Evolutionary conservation across 2,797 vertebrate genomes (phyloP).

Genomic region (Coendou prehensilis): DNA sequence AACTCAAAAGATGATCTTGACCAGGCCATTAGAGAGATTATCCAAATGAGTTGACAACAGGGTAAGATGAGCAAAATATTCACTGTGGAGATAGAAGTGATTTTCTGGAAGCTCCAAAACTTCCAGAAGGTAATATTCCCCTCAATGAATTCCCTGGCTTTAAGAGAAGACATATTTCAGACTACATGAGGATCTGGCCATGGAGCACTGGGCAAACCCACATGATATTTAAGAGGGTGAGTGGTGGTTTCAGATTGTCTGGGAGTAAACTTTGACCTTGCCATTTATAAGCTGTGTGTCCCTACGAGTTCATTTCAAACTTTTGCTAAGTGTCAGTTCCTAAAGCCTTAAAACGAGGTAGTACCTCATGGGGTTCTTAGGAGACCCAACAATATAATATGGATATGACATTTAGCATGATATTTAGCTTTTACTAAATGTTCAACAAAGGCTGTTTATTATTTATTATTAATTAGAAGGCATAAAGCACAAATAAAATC

Average conservation of each 20-base stretch:
- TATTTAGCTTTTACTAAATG: constrained; percentile 49
- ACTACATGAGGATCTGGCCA: neutral
- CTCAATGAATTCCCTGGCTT: neutral
- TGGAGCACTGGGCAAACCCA: neutral
- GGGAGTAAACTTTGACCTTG: neutral
- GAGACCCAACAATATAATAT: neutral
- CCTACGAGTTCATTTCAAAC: neutral
- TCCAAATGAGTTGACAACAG: neutral
- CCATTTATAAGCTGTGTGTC: neutral
- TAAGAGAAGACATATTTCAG: neutral
- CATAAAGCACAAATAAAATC: neutral
- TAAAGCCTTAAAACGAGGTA: neutral
- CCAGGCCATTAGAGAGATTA: neutral
- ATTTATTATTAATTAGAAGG: constrained; percentile 16
- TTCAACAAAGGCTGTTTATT: neutral
- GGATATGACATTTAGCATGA: neutral
- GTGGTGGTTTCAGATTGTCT: neutral
- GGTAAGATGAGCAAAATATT: neutral
- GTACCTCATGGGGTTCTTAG: neutral
- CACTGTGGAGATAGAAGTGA: neutral
- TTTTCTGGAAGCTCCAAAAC: neutral
- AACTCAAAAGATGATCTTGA: neutral
- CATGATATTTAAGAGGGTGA: neutral
- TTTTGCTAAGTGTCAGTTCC: neutral
- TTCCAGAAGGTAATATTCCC: neutral